Evolutionary conservation across 2,113 vertebrate species (phyloP).

Genomic region (Euleptes europaea): DNA sequence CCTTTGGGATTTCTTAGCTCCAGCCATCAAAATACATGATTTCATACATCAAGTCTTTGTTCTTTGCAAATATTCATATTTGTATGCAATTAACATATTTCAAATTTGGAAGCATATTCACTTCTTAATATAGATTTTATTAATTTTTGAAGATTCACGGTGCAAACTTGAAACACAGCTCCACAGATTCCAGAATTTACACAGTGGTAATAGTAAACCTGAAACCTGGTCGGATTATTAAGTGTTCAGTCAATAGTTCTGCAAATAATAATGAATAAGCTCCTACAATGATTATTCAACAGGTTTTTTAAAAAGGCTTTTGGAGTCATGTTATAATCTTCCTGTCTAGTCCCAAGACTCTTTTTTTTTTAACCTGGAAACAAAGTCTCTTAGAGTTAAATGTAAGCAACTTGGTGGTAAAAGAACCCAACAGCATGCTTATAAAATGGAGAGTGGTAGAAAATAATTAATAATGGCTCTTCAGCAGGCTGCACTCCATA

Average conservation of each 20-base stretch:
- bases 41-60: neutral
- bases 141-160: constrained; percentile 39
- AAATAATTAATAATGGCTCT: constrained; percentile 27
- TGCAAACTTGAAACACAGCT: constrained; percentile 50
- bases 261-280: constrained; percentile 64
- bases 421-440: constrained; percentile 41
- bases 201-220: constrained; percentile 53
- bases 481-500: neutral
- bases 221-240: constrained; percentile 69
- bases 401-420: constrained; percentile 55
- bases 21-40: neutral
- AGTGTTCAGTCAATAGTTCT: constrained; percentile 60
- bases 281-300: constrained; percentile 67
- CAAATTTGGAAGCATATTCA: no score
- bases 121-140: neutral
- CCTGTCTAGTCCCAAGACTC: constrained; percentile 64
- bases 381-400: constrained; percentile 74
- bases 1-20: neutral
- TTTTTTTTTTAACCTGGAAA: constrained; percentile 70
- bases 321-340: constrained; percentile 67
- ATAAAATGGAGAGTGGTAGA: constrained; percentile 29
- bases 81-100: neutral
- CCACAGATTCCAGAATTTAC: constrained; percentile 37
- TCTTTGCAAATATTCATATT: neutral
- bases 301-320: constrained; percentile 54